Conservation (phyloP, 2,888 invertebrate genomes). For the Leptopterna dolabrata region DNA sequence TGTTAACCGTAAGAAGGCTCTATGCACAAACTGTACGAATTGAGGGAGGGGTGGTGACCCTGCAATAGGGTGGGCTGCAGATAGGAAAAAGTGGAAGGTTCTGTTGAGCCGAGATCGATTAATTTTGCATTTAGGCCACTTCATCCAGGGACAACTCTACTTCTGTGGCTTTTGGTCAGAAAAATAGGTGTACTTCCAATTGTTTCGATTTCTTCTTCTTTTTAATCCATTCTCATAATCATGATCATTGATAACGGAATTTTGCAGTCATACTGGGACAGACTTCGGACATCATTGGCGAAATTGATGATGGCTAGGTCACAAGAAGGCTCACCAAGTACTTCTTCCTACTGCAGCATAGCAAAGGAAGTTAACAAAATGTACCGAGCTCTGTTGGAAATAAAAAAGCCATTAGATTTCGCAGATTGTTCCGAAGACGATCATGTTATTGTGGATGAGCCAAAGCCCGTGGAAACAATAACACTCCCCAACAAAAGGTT, state of each 20-base stretch:
- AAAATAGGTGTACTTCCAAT: too few species aligned
- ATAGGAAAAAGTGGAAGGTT: too few species aligned
- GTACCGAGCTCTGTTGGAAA: background rate
- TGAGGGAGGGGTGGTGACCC: too few species aligned
- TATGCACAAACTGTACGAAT: too few species aligned
- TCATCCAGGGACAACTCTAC: too few species aligned
- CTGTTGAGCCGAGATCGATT: too few species aligned
- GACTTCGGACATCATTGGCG: background rate
- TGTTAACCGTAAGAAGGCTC: too few species aligned
- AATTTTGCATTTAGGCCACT: too few species aligned
- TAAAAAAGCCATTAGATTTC: background rate
- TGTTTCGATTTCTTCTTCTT: too few species aligned
- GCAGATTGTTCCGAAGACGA: background rate
- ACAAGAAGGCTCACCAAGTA: background rate
- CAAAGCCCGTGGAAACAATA: background rate
- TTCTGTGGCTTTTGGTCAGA: too few species aligned
- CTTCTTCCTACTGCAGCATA: background rate
- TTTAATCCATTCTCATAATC: background rate
- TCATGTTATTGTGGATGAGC: background rate
- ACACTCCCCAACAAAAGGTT: background rate
- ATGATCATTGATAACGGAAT: background rate
- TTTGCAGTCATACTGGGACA: constrained; percentile 9
- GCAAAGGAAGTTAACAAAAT: background rate
- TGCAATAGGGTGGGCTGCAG: too few species aligned
- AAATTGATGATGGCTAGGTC: background rate